Conservation (phyloP, 1,140 invertebrate species). For the Monochamus saltuarius region DNA sequence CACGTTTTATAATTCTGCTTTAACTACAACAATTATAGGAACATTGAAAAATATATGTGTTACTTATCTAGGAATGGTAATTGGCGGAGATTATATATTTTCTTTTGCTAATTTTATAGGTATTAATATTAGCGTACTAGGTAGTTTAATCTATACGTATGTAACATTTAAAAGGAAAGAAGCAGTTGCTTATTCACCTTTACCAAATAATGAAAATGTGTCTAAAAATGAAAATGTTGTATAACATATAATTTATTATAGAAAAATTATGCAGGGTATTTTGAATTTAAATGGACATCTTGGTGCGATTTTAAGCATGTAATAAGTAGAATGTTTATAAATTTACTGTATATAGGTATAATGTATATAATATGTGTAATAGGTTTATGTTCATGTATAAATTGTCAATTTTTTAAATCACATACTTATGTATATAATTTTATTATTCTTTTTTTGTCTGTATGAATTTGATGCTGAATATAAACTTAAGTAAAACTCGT, state of each 20-base stretch:
- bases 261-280: neutral
- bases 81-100: slow-evolving; percentile 97
- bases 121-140: slow-evolving; percentile 86
- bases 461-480: too few relatives aligned
- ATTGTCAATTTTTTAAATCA: too few relatives aligned
- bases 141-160: slow-evolving; percentile 78
- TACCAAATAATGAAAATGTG: slow-evolving; percentile 38
- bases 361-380: too few relatives aligned
- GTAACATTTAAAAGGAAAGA: slow-evolving; percentile 71
- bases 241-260: slow-evolving; percentile 21
- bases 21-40: slow-evolving; percentile 98
- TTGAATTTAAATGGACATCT: neutral
- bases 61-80: slow-evolving; percentile 94
- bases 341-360: too few relatives aligned
- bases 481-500: too few relatives aligned
- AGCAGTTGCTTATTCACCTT: slow-evolving; percentile 51
- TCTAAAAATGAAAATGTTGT: slow-evolving; percentile 27
- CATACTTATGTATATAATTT: too few relatives aligned
- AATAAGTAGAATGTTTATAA: too few relatives aligned
- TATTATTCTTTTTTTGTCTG: too few relatives aligned
- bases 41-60: slow-evolving; percentile 93
- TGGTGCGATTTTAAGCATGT: neutral
- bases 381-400: too few relatives aligned
- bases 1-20: slow-evolving; percentile 93
- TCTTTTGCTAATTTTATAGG: slow-evolving; percentile 91